A percentile compares a stretch with the other conserved stretches of the same genome.
Conservation (phyloP, 2,888 invertebrate species). For the Prenolepis imparis region DNA sequence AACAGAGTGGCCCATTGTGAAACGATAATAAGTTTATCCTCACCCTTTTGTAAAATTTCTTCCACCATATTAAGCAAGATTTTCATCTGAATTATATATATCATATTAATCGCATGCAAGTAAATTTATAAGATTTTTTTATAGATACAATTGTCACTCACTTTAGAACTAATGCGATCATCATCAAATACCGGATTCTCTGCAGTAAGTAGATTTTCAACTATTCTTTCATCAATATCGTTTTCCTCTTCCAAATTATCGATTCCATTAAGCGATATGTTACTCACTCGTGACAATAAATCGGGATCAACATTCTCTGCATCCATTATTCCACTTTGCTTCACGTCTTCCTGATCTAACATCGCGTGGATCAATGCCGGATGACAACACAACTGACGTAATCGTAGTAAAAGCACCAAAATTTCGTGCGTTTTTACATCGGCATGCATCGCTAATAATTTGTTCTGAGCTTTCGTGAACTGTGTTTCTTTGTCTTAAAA, state of each 20-base stretch:
- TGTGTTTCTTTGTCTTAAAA: slow-evolving; percentile 76
- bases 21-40: slow-evolving; percentile 93
- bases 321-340: slow-evolving; percentile 83
- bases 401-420: slow-evolving; percentile 93
- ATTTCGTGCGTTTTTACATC: slow-evolving; percentile 89
- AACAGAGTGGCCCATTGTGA: slow-evolving; percentile 97
- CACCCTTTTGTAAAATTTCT: slow-evolving; percentile 86
- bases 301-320: slow-evolving; percentile 76
- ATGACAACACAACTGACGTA: slow-evolving; percentile 96
- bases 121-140: slow-evolving; percentile 2
- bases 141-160: slow-evolving; percentile 53
- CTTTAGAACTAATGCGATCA: slow-evolving; percentile 89
- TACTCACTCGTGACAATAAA: slow-evolving; percentile 66
- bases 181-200: slow-evolving; percentile 91
- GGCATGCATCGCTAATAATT: slow-evolving; percentile 79
- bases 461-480: slow-evolving; percentile 83
- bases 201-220: slow-evolving; percentile 89
- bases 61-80: slow-evolving; percentile 88
- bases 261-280: slow-evolving; percentile 67
- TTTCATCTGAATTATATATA: slow-evolving; percentile 85
- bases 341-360: slow-evolving; percentile 86
- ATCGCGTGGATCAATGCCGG: slow-evolving; percentile 92
- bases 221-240: slow-evolving; percentile 87
- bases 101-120: neutral
- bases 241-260: slow-evolving; percentile 63